Conservation (phyloP, 2,888 invertebrate species). For the Phyto melanocephala region DNA sequence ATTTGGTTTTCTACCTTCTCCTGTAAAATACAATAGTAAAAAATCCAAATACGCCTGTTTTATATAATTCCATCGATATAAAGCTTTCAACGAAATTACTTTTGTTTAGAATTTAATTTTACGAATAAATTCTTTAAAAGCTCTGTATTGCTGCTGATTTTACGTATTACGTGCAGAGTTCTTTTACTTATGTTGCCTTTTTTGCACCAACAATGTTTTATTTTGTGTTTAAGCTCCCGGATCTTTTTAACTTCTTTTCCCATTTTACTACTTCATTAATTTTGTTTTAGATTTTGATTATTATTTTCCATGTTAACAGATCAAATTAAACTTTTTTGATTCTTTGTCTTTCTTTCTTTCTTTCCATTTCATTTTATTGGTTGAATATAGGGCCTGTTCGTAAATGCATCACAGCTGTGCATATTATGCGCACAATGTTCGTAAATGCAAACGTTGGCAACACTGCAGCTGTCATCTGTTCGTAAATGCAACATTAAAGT, state of each 20-base stretch:
- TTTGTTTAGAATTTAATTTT: too few species aligned
- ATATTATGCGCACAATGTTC: too few species aligned
- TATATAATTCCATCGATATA: too few species aligned
- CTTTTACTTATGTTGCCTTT: not conserved
- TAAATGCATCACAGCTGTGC: too few species aligned
- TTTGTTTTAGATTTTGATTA: not conserved
- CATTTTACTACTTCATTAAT: not conserved
- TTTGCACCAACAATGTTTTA: constrained; percentile 27
- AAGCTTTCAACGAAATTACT: too few species aligned
- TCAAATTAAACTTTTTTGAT: constrained; percentile 1
- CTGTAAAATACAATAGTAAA: too few species aligned
- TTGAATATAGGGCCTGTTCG: too few species aligned
- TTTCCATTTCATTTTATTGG: not conserved
- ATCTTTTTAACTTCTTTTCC: constrained; percentile 35
- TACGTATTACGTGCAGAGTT: not conserved
- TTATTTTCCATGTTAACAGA: not conserved
- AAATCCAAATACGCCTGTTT: too few species aligned
- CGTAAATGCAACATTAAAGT: too few species aligned
- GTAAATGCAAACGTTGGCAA: too few species aligned
- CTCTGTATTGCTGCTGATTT: not conserved
- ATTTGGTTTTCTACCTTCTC: too few species aligned
- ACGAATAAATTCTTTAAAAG: not conserved
- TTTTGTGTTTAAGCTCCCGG: constrained; percentile 55
- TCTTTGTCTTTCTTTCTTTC: constrained; percentile 15
- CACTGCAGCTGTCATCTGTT: too few species aligned